A percentile compares a stretch with the other conserved stretches of the same genome.
Conservation (phyloP, 2,888 invertebrate genomes). For the Callinectes sapidus region DNA sequence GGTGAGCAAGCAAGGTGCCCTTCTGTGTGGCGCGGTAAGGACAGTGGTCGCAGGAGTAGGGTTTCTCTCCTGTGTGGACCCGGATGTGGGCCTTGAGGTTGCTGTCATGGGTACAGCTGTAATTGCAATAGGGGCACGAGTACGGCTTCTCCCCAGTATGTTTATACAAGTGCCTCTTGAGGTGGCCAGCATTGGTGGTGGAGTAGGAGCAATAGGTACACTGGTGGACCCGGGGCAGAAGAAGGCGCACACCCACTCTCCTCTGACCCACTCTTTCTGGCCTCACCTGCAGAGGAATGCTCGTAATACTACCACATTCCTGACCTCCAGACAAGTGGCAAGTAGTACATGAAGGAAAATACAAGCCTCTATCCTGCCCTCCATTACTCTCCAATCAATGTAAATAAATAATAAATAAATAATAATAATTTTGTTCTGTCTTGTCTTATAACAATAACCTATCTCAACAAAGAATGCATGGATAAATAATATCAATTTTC, state of each 20-base stretch:
- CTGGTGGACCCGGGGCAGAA: conserved; percentile 50
- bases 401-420: not conserved
- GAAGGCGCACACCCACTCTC: conserved; percentile 41
- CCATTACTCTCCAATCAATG: not conserved
- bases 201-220: conserved; percentile 66
- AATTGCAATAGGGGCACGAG: conserved; percentile 58
- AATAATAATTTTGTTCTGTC: not conserved
- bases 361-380: not conserved
- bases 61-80: conserved; percentile 70
- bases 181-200: conserved; percentile 63
- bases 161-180: conserved; percentile 61
- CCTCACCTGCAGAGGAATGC: conserved; percentile 60
- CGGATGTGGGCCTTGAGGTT: conserved; percentile 63
- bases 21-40: conserved; percentile 64
- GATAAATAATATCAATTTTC: not conserved
- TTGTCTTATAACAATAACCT: not conserved
- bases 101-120: conserved; percentile 60
- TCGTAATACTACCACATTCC: conserved; percentile 53
- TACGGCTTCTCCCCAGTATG: conserved; percentile 69
- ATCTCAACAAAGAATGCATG: not conserved
- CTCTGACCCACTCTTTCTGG: conserved; percentile 50
- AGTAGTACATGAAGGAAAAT: conserved; percentile 23
- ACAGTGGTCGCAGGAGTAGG: conserved; percentile 64
- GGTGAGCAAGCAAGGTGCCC: conserved; percentile 62
- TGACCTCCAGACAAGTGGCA: conserved; percentile 34